Conservation (phyloP, 2,113 vertebrate genomes). For the Charina bottae region DNA sequence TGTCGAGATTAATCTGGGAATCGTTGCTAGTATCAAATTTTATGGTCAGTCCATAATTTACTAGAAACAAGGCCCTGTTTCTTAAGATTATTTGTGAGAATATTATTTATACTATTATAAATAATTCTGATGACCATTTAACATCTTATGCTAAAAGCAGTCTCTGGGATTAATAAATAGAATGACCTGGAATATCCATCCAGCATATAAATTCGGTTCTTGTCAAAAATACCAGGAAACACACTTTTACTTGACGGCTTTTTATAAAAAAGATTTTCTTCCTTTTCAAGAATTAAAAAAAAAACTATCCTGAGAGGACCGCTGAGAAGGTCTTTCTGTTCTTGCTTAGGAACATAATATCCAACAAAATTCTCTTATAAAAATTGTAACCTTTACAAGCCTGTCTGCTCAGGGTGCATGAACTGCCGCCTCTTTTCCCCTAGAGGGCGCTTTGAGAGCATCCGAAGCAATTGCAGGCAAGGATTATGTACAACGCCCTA, state of each 20-base stretch:
- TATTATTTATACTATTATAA: not conserved
- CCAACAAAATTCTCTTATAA: not conserved
- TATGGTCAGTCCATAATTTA: not conserved
- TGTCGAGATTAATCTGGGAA: not conserved
- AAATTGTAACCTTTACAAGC: not conserved
- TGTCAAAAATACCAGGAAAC: not conserved
- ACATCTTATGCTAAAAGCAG: not conserved
- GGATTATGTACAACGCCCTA: conserved; percentile 37
- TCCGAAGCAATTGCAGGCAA: conserved; percentile 14
- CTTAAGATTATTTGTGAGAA: not conserved
- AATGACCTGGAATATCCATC: not conserved
- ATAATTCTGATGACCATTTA: not conserved
- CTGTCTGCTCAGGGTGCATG: conserved; percentile 11
- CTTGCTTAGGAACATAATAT: not conserved
- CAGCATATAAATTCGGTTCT: not conserved
- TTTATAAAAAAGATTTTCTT: not conserved
- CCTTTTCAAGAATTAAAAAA: not conserved
- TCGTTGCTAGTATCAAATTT: too few species aligned
- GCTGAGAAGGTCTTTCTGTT: not conserved
- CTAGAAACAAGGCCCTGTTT: not conserved
- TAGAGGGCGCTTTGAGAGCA: conserved; percentile 22
- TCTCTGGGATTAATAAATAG: not conserved
- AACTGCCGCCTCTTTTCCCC: not conserved
- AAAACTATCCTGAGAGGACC: not conserved
- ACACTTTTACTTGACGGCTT: not conserved